Percentiles rank a stretch among this genome's conserved stretches.
These are phyloP conservation scores for Lutraria rhynchaena DNA, from an alignment of 1,140 invertebrate species.

Conservation along the genomic window DNA sequence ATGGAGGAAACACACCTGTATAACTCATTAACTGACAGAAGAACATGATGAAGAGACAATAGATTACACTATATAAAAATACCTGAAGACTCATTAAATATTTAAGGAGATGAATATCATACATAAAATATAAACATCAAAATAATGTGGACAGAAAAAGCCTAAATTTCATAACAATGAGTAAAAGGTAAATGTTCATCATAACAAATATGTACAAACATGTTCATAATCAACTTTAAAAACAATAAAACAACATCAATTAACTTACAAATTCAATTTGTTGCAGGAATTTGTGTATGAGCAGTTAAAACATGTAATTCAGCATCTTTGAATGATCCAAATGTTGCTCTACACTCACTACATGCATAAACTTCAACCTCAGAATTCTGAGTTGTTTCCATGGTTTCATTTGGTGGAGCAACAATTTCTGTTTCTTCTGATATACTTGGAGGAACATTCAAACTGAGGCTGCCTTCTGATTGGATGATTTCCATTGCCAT, in stretches of 20 bases:
- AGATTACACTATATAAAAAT: too few relatives aligned
- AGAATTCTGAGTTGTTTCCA: neutral
- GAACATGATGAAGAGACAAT: too few relatives aligned
- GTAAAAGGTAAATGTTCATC: too few relatives aligned
- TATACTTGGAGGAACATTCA: neutral
- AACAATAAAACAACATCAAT: neutral
- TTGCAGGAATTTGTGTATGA: constrained; percentile 3
- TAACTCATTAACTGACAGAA: too few relatives aligned
- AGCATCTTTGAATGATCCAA: constrained; percentile 41
- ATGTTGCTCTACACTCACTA: constrained; percentile 61
- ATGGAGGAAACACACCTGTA: too few relatives aligned
- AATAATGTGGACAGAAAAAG: too few relatives aligned
- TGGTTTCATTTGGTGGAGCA: neutral
- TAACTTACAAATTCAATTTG: constrained; percentile 4
- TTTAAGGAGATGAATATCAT: too few relatives aligned
- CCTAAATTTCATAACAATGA: too few relatives aligned
- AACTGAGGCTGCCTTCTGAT: neutral
- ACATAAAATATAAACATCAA: too few relatives aligned
- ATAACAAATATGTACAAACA: too few relatives aligned
- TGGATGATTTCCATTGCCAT: neutral
- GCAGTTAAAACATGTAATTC: constrained; percentile 52
- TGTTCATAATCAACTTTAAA: neutral
- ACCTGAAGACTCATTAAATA: too few relatives aligned
- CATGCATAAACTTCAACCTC: constrained; percentile 58
- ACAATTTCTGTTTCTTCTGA: neutral